These are phyloP conservation scores for Xanthorhoe spadicearia DNA, from an alignment of 2,888 invertebrate species.

Conservation along the genomic window DNA sequence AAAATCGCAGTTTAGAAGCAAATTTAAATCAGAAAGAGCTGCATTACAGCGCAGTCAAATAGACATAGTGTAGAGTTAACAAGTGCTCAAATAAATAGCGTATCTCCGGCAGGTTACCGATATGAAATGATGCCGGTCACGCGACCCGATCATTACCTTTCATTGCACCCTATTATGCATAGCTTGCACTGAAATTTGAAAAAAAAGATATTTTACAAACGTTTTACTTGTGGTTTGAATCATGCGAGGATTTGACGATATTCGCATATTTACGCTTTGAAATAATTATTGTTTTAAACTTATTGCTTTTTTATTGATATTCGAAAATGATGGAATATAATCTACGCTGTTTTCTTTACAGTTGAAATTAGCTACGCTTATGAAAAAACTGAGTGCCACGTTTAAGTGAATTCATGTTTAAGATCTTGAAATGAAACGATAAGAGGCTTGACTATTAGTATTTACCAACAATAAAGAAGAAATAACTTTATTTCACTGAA, in stretches of 20 bases:
- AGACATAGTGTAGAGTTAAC: conserved; percentile 33
- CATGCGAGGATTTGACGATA: background rate
- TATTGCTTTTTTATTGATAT: no score
- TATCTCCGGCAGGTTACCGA: conserved; percentile 36
- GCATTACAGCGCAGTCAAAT: conserved; percentile 21
- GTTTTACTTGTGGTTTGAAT: background rate
- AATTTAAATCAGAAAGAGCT: conserved; percentile 6
- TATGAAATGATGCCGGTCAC: conserved; percentile 34
- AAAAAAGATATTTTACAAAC: background rate
- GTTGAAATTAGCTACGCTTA: no score
- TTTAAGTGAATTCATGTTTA: no score
- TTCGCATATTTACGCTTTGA: no score
- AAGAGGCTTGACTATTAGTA: conserved; percentile 2
- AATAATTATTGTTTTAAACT: no score
- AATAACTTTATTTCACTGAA: conserved; percentile 35
- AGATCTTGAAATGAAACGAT: background rate
- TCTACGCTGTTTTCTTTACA: no score
- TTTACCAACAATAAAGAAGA: conserved; percentile 23
- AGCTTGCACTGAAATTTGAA: background rate
- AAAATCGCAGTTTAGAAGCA: background rate
- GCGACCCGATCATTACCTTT: conserved; percentile 36
- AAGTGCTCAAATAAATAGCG: conserved; percentile 32
- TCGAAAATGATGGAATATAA: no score
- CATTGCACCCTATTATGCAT: conserved; percentile 37
- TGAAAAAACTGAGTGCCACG: no score